Evolutionary conservation across 2,888 invertebrate genomes (phyloP).

Genomic region (Hydraecia micacea): DNA sequence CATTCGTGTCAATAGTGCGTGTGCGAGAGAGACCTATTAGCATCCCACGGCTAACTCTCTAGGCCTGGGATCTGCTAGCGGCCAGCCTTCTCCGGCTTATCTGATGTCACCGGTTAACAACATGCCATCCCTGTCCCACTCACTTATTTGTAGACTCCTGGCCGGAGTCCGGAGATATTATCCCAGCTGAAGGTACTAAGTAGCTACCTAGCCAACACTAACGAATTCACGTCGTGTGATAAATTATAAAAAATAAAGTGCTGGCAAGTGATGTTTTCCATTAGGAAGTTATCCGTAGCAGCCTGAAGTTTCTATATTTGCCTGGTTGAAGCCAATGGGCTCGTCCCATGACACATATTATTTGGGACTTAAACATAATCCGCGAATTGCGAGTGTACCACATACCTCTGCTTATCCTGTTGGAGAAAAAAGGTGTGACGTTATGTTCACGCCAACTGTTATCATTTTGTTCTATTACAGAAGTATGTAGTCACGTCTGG

Average conservation of each 20-base stretch:
- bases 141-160: not conserved
- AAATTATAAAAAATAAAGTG: slow-evolving; percentile 2
- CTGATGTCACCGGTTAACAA: not conserved
- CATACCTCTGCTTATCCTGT: not conserved
- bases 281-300: not conserved
- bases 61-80: slow-evolving; percentile 90
- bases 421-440: not conserved
- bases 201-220: slow-evolving; percentile 4
- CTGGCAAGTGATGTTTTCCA: not conserved
- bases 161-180: not conserved
- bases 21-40: slow-evolving; percentile 80
- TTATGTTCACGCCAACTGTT: not conserved
- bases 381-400: not conserved
- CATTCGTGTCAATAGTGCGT: slow-evolving; percentile 75
- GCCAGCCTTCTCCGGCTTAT: slow-evolving; percentile 91
- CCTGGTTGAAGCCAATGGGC: not conserved
- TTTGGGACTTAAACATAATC: not conserved
- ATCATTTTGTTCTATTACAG: slow-evolving; percentile 2
- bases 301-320: not conserved
- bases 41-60: slow-evolving; percentile 90
- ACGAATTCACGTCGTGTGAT: slow-evolving; percentile 9
- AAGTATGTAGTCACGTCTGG: slow-evolving; percentile 13
- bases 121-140: not conserved
- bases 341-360: not conserved
- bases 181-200: not conserved